Evolutionary conservation across 2,797 vertebrate species (phyloP).

Genomic region (Dermochelys coriacea): DNA sequence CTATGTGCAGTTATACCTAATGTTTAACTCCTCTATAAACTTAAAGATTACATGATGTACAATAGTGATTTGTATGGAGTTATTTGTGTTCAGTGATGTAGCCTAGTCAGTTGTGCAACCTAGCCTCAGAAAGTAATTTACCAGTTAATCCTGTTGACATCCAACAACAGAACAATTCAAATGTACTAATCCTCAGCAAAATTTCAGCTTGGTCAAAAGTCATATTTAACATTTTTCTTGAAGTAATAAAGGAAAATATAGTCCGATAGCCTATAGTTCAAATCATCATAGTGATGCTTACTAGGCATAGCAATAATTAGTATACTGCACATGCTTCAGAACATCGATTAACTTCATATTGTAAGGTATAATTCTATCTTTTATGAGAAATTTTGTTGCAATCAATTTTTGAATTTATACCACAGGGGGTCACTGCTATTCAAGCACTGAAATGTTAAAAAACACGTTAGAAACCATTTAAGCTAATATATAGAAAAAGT

Average conservation of each 20-base stretch:
- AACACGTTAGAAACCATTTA: not conserved
- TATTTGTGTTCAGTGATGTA: too few species aligned
- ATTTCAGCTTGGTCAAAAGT: not conserved
- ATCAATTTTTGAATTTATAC: not conserved
- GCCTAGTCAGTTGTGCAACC: too few species aligned
- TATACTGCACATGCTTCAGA: not conserved
- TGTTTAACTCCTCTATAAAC: too few species aligned
- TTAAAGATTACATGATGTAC: too few species aligned
- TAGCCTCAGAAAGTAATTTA: too few species aligned
- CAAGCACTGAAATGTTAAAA: not conserved
- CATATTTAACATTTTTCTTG: not conserved
- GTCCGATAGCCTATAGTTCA: not conserved
- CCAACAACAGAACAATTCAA: not conserved
- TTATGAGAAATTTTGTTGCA: not conserved
- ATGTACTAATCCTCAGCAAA: not conserved
- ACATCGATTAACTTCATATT: not conserved
- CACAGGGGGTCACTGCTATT: constrained; percentile 69
- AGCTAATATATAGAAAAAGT: not conserved
- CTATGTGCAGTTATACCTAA: too few species aligned
- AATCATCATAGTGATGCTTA: not conserved
- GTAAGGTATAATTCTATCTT: not conserved
- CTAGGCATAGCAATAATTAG: not conserved
- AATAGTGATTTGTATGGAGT: too few species aligned
- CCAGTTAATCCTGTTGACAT: not conserved
- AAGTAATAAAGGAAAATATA: not conserved